Conservation (phyloP, 2,888 invertebrate species). For the Lochmaea crataegi region DNA sequence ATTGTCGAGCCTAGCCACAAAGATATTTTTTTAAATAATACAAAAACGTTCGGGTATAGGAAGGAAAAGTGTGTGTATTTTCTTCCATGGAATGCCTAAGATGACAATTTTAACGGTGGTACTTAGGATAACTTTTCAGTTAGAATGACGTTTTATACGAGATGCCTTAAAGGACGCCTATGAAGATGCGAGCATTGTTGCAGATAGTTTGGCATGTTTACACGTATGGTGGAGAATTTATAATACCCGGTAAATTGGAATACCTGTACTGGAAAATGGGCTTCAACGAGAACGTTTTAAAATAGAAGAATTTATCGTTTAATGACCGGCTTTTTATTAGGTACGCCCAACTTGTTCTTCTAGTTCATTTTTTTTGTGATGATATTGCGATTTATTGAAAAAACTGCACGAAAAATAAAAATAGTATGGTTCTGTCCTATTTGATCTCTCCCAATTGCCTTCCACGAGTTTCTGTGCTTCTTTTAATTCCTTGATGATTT, state of each 20-base stretch:
- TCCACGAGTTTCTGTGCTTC: no score
- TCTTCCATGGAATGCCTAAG: no score
- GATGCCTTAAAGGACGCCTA: slow-evolving; percentile 24
- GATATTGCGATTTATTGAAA: background rate
- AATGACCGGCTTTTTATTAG: background rate
- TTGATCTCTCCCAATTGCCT: no score
- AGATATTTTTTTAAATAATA: no score
- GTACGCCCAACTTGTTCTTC: background rate
- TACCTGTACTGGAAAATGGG: slow-evolving; percentile 30
- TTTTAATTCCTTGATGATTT: no score
- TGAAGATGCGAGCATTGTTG: slow-evolving; percentile 48
- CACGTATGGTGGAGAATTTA: slow-evolving; percentile 52
- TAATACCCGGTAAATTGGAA: slow-evolving; percentile 44
- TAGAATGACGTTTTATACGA: background rate
- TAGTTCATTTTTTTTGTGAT: background rate
- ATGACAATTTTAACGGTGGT: no score
- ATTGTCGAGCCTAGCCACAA: no score
- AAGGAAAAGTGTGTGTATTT: no score
- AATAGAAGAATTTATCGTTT: background rate
- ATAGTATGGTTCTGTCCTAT: no score
- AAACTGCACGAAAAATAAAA: no score
- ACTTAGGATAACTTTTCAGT: background rate
- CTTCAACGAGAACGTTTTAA: slow-evolving; percentile 21
- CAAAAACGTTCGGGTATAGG: no score
- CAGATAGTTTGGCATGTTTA: slow-evolving; percentile 54